Evolutionary conservation across 2,113 vertebrate genomes (phyloP), one percentile per base, ranked within the genome.

Genomic region (Cyrtonyx montezumae): DNA sequence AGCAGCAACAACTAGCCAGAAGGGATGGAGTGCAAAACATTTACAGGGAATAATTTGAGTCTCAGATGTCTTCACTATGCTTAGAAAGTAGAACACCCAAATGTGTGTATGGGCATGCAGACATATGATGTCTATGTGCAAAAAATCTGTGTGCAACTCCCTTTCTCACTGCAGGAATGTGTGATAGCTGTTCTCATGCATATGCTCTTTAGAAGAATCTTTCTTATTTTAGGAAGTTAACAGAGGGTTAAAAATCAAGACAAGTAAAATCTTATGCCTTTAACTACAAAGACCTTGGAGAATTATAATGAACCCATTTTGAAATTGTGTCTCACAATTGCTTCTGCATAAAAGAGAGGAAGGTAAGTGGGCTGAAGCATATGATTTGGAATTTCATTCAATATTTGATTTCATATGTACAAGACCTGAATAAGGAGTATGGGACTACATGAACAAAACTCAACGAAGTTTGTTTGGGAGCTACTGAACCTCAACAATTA

Each of bases 61-160:
- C 79, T 94, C 71, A 77, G 45, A 87, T 82, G 73, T 87, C 67
- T 91, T 94, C 63, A 83, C 92, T 92, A 70, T 67, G 46, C 83
- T 90, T 56, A 78, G 68, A 91, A 95, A 94, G 61, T 25, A 93
- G 82, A 94, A 77, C 34, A 86, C 36, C 61, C 90, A 70, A 87
- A 94, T 67, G 9, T 59, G 61, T 91, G 46, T 82, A 70, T 55
- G 84, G 40, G 42, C 34, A 83, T 49, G 42, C 76, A 93, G 46
- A 69, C 30, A 36, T 46, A 61, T 92, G 88, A 46, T n/a, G 23
- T 36, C 66, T 71, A 32, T 10, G 25, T 75, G 51, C 28, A 92
- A 80, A 77, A 93, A 67, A 23, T 14, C 13, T 32, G 19, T 30
- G 21, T 22, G 37, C 19, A 67, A 28, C 46, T 87, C 26, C 34